Conservation (phyloP, 2,797 vertebrate genomes). For the Propithecus deckenii region DNA sequence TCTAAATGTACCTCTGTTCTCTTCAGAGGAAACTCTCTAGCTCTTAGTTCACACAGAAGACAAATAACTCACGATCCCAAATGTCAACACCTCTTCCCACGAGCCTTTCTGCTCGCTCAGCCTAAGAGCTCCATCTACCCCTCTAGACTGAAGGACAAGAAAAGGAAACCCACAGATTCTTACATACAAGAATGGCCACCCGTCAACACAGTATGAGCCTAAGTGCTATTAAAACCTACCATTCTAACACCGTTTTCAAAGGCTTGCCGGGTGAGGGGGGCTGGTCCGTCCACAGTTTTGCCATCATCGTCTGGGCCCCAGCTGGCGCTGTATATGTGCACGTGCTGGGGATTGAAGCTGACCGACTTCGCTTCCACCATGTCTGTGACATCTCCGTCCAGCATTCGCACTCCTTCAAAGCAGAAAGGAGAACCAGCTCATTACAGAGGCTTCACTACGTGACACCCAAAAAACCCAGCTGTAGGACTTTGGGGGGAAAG, state of each 20-base stretch:
- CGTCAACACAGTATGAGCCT: neutral
- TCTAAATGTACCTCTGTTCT: neutral
- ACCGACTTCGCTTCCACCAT: conserved; percentile 99
- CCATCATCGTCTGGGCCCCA: conserved; percentile 99
- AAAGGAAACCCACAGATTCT: neutral
- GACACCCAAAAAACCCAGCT: neutral
- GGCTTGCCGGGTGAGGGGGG: conserved; percentile 96
- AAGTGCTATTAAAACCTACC: conserved; percentile 85
- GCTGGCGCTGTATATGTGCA: conserved; percentile 98
- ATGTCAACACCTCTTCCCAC: neutral
- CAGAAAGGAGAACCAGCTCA: neutral
- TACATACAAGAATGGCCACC: neutral
- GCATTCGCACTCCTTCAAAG: conserved; percentile 94
- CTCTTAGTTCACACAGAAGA: neutral
- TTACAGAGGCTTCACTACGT: neutral
- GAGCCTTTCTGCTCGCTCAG: neutral
- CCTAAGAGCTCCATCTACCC: neutral
- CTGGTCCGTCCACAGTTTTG: conserved; percentile 97
- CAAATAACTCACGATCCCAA: neutral
- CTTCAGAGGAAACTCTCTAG: neutral
- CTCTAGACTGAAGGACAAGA: neutral
- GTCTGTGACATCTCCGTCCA: conserved; percentile 98
- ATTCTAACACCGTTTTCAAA: conserved; percentile 97
- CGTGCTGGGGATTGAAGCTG: conserved; percentile 96
- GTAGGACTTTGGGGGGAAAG: neutral